Base-by-base conservation (phyloP, 2,113 vertebrate genomes). In the Prionailurus bengalensis region DNA sequence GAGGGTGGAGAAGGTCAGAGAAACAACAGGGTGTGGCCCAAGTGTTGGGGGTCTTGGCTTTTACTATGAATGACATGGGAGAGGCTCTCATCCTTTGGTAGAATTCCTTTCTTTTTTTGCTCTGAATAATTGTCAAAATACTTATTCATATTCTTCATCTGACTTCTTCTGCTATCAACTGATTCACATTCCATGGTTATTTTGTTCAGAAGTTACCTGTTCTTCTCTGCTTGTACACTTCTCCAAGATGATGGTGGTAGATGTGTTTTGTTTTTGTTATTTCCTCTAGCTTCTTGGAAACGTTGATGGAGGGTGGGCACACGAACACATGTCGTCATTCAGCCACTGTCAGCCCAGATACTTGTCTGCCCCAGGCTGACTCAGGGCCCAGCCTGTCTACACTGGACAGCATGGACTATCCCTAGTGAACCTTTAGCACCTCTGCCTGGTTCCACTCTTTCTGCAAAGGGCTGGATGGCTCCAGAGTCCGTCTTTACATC, bases 11-110 rank as follows among this genome's bases (percentile, higher is more conserved):
- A 21, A 66, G 51, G 23, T 31, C 45, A 51, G 61, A 63, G 61
- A 42, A 2, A 1, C 0, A 27, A 4, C 0, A 0, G 36, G 4
- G 0, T 29, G 42, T 29, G 29, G 25, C n/a, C 61, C 42, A 7
- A 7, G 36, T 17, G 10, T 7, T 27, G 29, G 16, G 15, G n/a
- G 45, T 19, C 45, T 61, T 80, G 73, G 33, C 48, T 84, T 53
- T 27, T 65, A 55, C 51, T n/a, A 2, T 88, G 45, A 55, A 10
- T 51, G 31, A 58, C 17, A 31, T 29, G 3, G 17, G 5, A 61
- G 68, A 61, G 66, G 29, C 10, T 21, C 33, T 91, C n/a, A 61
- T n/a, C 21, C 68, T 66, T 70, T 71, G 7, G 5, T 42, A 53
- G 33, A 11, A 21, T 70, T 78, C 39, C 2, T 45, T 79, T 88